phyloP scores from a whole-genome alignment of 2,888 invertebrate species.

The Chloroclysta siterata region DNA sequence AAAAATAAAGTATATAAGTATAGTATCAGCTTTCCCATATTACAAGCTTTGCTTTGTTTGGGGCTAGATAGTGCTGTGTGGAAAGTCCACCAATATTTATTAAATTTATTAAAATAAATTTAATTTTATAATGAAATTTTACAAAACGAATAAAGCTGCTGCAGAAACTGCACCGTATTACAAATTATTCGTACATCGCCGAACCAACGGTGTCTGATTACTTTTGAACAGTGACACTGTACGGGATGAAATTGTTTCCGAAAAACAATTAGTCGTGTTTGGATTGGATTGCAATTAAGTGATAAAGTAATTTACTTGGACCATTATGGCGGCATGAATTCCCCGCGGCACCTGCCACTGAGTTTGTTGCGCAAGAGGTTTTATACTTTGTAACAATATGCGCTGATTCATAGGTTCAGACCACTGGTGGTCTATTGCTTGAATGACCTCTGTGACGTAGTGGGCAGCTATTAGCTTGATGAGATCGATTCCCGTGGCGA shows the following conservation, averaged over 20 bases:
- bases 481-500: no score
- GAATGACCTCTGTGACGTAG: no score
- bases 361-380: constrained; percentile 48
- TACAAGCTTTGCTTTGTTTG: no score
- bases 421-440: neutral
- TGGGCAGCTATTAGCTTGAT: no score
- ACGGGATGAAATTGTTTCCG: constrained; percentile 43
- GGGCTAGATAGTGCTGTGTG: no score
- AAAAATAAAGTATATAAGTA: no score
- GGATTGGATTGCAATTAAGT: constrained; percentile 38
- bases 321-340: constrained; percentile 46
- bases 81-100: no score
- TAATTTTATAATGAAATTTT: neutral
- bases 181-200: neutral
- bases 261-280: constrained; percentile 47
- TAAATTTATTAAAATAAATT: no score
- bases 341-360: constrained; percentile 59
- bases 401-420: neutral
- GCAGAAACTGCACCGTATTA: neutral
- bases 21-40: no score
- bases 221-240: constrained; percentile 42
- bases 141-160: neutral
- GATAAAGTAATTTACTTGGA: constrained; percentile 44
- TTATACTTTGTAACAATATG: neutral
- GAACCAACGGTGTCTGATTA: constrained; percentile 40